Base-by-base conservation (phyloP, 2,113 vertebrate species). In the Odocoileus virginianus region DNA sequence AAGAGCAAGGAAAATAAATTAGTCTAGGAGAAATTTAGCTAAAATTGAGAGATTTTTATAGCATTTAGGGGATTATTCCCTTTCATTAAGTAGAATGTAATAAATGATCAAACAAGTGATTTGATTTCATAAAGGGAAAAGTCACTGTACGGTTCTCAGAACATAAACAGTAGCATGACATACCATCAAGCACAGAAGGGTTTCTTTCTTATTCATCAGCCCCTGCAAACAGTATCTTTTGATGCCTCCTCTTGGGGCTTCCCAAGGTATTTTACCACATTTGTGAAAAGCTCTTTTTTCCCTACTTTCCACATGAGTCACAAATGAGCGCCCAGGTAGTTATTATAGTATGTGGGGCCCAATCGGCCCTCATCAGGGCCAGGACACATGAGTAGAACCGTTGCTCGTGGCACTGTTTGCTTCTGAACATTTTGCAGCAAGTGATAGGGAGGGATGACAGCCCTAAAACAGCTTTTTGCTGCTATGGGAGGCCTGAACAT, bases 91-190 rank as follows among this genome's bases (percentile, higher is more conserved):
- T 91, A 94, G 93, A 98, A 95, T 98, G 91, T 98, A 98, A 98
- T 98, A 98, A 98, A 98, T 96, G 97, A 98, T 94, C 96, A 98
- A 98, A 97, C 91, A 98, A 85, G 94, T 98, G 97, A 98, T 96
- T 95, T 95, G 97, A 98, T 97, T 95, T 97, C 96, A 98, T 89
- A 61, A 95, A 98, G 93, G 89, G 89, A 98, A 98, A 98, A 96
- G 45, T 85, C 95, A 98, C 98, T 98, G 96, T 40, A 64, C 30
- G 40, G 50, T 94, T 98, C 98, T 96, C 98, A 98, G 98, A 97
- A 87, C 84, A 98, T 94, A 52, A 71, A 98, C 97, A 43, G 0
- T 54, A 61, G 27, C 88, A 97, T 98, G 98, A 91, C 97, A 17
- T 40, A 52, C 92, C 93, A 96, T 97, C 96, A 98, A 98, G 88